Percentiles rank a stretch among this genome's conserved stretches.
Evolutionary conservation across 1,140 invertebrate species (phyloP).

Genomic region (Thereuonema tuberculata): DNA sequence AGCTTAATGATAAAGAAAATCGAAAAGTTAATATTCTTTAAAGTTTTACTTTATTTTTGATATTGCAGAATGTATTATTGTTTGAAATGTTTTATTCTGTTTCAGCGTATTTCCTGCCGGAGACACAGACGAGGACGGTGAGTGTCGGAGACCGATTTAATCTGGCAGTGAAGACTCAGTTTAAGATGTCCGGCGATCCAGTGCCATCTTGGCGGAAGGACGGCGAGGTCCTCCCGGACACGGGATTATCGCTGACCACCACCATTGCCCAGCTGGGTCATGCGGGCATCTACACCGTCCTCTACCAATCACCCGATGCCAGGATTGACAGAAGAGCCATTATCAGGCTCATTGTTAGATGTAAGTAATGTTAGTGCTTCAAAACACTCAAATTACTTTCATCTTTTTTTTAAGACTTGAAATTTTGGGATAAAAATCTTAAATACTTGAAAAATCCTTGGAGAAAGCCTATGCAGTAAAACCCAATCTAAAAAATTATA

Average conservation of each 20-base stretch:
- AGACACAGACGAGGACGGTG: background rate
- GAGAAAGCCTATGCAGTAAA: no score
- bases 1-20: no score
- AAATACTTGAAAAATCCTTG: no score
- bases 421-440: no score
- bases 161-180: background rate
- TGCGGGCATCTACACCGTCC: slow-evolving; percentile 11
- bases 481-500: no score
- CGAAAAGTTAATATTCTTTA: no score
- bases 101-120: background rate
- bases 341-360: slow-evolving; percentile 13
- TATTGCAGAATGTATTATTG: no score
- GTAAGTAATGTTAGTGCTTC: background rate
- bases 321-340: slow-evolving; percentile 4
- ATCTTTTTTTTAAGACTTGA: no score
- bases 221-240: background rate
- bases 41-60: no score
- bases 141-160: background rate
- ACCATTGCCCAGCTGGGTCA: slow-evolving; percentile 1
- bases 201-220: background rate
- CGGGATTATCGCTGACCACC: background rate
- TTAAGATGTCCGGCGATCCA: background rate
- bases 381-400: no score
- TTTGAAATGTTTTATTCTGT: background rate
- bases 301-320: background rate